Base-by-base conservation (phyloP, 2,113 vertebrate species). In the Pteropus alecto region DNA sequence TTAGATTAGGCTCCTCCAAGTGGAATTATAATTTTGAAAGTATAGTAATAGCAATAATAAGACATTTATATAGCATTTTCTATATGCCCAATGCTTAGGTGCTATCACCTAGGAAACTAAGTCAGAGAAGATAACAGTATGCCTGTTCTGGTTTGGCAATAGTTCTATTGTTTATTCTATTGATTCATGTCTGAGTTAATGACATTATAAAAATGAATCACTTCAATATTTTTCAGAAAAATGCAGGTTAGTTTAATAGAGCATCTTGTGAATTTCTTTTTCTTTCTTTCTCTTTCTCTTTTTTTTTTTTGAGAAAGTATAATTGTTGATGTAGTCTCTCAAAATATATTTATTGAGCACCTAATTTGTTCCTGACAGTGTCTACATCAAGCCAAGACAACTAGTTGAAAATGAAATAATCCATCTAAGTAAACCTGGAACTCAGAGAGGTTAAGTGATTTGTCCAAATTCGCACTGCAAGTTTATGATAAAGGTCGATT, bases 171-270 rank as follows among this genome's bases (percentile, higher is more conserved):
- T 89, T 95, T 84, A 88, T 71, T 77, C 18, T 94, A 24, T 91
- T 87, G 48, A 81, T 91, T 93, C 35, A 71, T 78, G 26, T 56
- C 77, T 85, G 30, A 97, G 79, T 38, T 78, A 89, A 15, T 43
- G 78, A 33, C n/a, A 46, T n/a, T 82, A 38, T 77, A 67, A 91
- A 97, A 97, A 93, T 68, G 48, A 30, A 28, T 71, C 30, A 46
- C 63, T 84, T 90, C 19, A 82, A 6, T 90, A 51, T 48, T 83
- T 96, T 48, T 96, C 61, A 77, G 81, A 54, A 86, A 89, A 92
- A 77, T 74, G 21, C 14, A 95, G 41, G 43, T 68, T 77, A 26
- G 7, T 56, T 93, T 84, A 91, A 94, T 38, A 68, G 54, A 79
- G 14, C 63, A 94, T 67, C 84, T 65, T 70, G 24, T 46, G 14